A percentile compares a stretch with the other conserved stretches of the same genome.
Evolutionary conservation across 1,140 invertebrate species (phyloP).

Genomic region (Holotrichia oblita): DNA sequence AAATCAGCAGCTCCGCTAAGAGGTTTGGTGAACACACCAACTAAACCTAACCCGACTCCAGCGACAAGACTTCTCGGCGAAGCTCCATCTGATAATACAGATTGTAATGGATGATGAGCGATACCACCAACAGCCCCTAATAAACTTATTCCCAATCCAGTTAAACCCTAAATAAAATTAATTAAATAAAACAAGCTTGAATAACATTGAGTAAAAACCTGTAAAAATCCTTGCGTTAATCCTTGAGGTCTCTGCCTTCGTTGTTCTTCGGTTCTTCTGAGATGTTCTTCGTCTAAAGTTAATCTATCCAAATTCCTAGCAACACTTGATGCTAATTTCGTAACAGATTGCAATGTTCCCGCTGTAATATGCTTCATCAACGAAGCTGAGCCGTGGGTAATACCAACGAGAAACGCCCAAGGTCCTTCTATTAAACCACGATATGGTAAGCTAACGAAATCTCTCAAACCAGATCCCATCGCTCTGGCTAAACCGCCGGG

Average conservation of each 20-base stretch:
- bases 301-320: slow-evolving; percentile 92
- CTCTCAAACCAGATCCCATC: slow-evolving; percentile 83
- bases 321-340: slow-evolving; percentile 89
- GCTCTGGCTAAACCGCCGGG: slow-evolving; percentile 89
- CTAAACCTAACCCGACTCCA: slow-evolving; percentile 85
- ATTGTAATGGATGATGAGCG: slow-evolving; percentile 92
- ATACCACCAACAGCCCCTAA: slow-evolving; percentile 92
- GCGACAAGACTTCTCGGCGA: slow-evolving; percentile 78
- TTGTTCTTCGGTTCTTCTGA: slow-evolving; percentile 78
- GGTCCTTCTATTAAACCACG: slow-evolving; percentile 85
- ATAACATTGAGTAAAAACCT: slow-evolving; percentile 43
- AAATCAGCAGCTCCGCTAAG: slow-evolving; percentile 94
- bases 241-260: slow-evolving; percentile 79
- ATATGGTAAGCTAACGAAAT: slow-evolving; percentile 86
- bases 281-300: slow-evolving; percentile 86
- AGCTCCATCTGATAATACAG: slow-evolving; percentile 68
- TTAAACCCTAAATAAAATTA: slow-evolving; percentile 77
- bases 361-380: slow-evolving; percentile 84
- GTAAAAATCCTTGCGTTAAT: slow-evolving; percentile 78
- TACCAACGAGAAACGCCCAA: slow-evolving; percentile 82
- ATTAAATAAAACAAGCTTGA: not conserved
- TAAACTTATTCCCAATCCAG: slow-evolving; percentile 89
- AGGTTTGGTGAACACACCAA: slow-evolving; percentile 87
- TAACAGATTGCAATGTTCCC: slow-evolving; percentile 89
- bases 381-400: slow-evolving; percentile 85